These are phyloP conservation scores for Steinernema scapterisci DNA, from an alignment of 2,888 invertebrate species.

Conservation along the genomic window DNA sequence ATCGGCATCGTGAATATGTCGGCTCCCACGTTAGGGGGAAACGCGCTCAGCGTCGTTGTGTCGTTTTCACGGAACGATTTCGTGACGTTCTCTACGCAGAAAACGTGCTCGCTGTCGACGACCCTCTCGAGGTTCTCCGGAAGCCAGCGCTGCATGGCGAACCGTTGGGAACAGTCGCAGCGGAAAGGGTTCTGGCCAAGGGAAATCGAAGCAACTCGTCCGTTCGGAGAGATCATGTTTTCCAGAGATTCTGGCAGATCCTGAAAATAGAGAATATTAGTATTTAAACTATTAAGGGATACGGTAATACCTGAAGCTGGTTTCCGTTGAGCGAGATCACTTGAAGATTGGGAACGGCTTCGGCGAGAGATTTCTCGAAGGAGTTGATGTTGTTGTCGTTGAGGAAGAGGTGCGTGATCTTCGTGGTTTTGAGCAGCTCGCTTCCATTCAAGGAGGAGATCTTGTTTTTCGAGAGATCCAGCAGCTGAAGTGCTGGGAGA, in stretches of 20 bases:
- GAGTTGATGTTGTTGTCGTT: conserved; percentile 50
- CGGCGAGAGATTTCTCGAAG: conserved; percentile 45
- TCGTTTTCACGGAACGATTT: conserved; percentile 60
- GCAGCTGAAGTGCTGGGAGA: conserved; percentile 49
- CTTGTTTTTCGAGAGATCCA: conserved; percentile 60
- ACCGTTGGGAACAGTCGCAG: conserved; percentile 61
- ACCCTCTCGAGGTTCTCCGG: conserved; percentile 44
- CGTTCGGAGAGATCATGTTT: not conserved
- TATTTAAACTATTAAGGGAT: not conserved
- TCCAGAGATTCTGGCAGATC: conserved; percentile 40
- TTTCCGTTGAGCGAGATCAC: conserved; percentile 58
- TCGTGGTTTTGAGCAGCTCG: conserved; percentile 48
- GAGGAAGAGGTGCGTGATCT: conserved; percentile 51
- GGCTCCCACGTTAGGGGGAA: conserved; percentile 56
- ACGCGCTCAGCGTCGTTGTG: conserved; percentile 58
- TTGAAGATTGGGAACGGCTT: conserved; percentile 53
- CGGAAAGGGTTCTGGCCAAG: conserved; percentile 63
- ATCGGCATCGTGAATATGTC: conserved; percentile 62
- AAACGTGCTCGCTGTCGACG: conserved; percentile 50
- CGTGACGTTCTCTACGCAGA: conserved; percentile 65
- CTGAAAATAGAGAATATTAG: conserved; percentile 30
- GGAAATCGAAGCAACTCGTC: conserved; percentile 45
- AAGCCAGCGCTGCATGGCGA: conserved; percentile 46
- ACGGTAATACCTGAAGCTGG: conserved; percentile 41
- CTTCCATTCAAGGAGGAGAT: conserved; percentile 50